Conservation (phyloP, 2,888 invertebrate genomes). For the Meghimatium bilineatum region DNA sequence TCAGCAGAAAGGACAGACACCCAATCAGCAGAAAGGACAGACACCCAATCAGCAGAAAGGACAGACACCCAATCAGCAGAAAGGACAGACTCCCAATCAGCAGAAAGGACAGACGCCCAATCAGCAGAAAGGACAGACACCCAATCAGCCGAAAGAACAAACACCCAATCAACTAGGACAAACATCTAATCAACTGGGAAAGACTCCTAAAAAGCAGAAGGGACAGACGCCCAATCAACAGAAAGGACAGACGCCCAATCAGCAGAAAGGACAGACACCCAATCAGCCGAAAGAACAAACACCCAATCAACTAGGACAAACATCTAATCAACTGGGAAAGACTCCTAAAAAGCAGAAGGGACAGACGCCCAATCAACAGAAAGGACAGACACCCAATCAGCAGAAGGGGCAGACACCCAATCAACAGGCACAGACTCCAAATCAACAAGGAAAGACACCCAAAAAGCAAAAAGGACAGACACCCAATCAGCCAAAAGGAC, state of each 20-base stretch:
- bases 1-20: background rate
- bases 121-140: constrained; percentile 8
- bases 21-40: background rate
- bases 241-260: background rate
- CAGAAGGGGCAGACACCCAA: constrained; percentile 13
- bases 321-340: constrained; percentile 5
- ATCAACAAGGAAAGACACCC: constrained; percentile 11
- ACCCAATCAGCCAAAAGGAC: constrained; percentile 7
- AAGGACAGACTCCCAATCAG: constrained; percentile 15
- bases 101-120: background rate
- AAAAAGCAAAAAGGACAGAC: constrained; percentile 27
- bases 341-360: constrained; percentile 13
- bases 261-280: constrained; percentile 9
- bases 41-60: constrained; percentile 12
- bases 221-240: constrained; percentile 6
- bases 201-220: background rate
- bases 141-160: background rate
- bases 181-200: background rate
- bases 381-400: constrained; percentile 2
- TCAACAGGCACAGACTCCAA: background rate
- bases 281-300: constrained; percentile 15
- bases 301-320: constrained; percentile 2
- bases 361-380: constrained; percentile 21
- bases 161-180: constrained; percentile 4
- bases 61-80: constrained; percentile 11